Base-by-base conservation (phyloP, 1,140 invertebrate species). In the Zaprionus lachaisei region DNA sequence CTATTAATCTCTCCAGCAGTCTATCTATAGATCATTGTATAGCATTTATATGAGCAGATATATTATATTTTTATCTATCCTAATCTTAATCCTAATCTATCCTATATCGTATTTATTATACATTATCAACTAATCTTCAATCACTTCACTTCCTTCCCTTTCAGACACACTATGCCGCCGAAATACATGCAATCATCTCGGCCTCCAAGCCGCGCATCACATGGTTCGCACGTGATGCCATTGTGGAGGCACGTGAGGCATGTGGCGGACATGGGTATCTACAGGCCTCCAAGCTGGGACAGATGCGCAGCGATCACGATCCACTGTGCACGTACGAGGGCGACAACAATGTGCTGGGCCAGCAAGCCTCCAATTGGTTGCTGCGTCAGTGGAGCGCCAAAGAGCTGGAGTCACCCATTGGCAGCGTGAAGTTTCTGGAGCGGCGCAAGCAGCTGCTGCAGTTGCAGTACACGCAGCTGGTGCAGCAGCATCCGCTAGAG, bases 291-390 rank as follows among this genome's bases (percentile, higher is more conserved):
- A 95, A 97, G 79, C 93, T 99, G 51, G 96, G 97, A n/a, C 95
- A 97, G 71, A 93, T 99, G 55, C 95, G 97, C 65, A 96, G 96
- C 93, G 96, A 98, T 92, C 96, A 98, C 93, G 98, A 99, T 94
- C 96, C 97, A 0, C 97, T 97, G 79, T 96, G 96, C 77, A 99
- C 98, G 1, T 99, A 99, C 85, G 98, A 99, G 94, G 98, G 98
- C 5, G 98, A 99, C 93, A 99, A 98, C 93, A 98, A 98, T 93
- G 97, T 99, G 47, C 94, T 99, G 6, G 95, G 98, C 11, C 98
- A 99, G 92, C 98, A 99, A 94, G 96, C 98, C 0, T 97, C 96
- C 91, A 99, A 99, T 93, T 98, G 96, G 96, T 93, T 98, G 49
- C 85, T 98, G 34, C 94, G 94, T 38, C 94, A 96, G 81, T 96